phyloP scores from a whole-genome alignment of 2,113 vertebrate species.

The Limnothrissa miodon region DNA sequence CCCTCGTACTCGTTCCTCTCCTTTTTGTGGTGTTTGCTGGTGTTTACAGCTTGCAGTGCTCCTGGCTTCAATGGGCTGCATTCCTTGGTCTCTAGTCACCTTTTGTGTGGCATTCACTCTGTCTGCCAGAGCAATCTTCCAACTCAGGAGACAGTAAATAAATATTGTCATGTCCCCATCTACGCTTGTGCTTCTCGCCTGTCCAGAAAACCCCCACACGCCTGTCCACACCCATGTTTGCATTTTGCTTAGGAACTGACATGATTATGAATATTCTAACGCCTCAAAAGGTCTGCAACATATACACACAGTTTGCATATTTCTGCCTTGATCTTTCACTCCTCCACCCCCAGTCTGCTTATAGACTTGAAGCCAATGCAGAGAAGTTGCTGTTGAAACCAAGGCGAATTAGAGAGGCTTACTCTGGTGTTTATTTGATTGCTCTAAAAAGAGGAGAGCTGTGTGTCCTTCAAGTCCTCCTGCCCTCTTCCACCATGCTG shows the following conservation, averaged over 20 bases:
- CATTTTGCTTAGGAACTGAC: conserved; percentile 21
- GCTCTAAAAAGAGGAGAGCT: conserved; percentile 36
- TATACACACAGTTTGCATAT: conserved; percentile 42
- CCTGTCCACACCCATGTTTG: conserved; percentile 36
- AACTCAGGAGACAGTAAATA: conserved; percentile 57
- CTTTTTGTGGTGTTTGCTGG: conserved; percentile 35
- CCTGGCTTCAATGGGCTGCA: conserved; percentile 46
- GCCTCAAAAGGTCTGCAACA: conserved; percentile 25
- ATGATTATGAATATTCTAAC: conserved; percentile 58
- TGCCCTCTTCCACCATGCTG: conserved; percentile 51
- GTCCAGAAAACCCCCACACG: background rate
- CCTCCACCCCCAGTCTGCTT: background rate
- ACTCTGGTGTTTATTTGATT: conserved; percentile 60
- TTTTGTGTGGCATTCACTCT: conserved; percentile 2
- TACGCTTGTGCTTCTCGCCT: conserved; percentile 40
- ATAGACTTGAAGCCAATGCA: background rate
- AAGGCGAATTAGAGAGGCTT: background rate
- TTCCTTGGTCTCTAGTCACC: conserved; percentile 49
- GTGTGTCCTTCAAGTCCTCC: background rate
- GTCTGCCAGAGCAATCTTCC: conserved; percentile 34
- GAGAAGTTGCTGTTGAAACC: background rate
- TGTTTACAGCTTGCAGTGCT: conserved; percentile 37
- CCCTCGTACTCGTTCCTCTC: conserved; percentile 12
- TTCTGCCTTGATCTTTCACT: conserved; percentile 14
- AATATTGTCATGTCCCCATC: conserved; percentile 57